Conservation (phyloP, 2,113 vertebrate genomes). For the Corvus moneduloides region DNA sequence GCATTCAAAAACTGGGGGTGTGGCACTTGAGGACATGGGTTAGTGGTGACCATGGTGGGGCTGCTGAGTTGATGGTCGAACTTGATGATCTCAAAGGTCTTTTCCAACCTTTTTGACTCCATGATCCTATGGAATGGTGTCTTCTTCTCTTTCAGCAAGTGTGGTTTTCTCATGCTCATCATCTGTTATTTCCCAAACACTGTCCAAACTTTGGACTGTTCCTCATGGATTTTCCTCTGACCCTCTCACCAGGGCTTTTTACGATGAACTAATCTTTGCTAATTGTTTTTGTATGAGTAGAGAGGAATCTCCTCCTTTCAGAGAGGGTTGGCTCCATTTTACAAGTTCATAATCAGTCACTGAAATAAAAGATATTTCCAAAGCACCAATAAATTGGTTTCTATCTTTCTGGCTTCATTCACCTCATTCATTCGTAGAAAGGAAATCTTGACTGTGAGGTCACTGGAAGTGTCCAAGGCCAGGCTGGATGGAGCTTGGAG, state of each 20-base stretch:
- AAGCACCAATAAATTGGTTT: neutral
- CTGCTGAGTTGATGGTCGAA: neutral
- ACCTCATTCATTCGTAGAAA: neutral
- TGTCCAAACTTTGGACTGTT: neutral
- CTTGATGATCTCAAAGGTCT: neutral
- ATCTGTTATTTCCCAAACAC: neutral
- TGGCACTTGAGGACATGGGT: neutral
- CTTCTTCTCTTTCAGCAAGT: neutral
- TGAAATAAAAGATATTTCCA: neutral
- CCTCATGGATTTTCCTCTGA: neutral
- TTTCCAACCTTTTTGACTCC: neutral
- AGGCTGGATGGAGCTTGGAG: accelerated
- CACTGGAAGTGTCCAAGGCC: neutral
- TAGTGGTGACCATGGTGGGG: neutral
- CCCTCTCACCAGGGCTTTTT: accelerated
- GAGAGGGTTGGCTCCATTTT: neutral
- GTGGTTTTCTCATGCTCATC: accelerated
- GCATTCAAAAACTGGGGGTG: neutral
- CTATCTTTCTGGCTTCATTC: neutral
- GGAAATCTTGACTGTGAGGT: neutral
- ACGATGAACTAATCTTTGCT: neutral
- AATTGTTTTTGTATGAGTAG: too few species aligned
- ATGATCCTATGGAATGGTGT: too few species aligned
- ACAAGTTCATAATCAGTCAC: accelerated
- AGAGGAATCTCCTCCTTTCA: neutral